phyloP scores from a whole-genome alignment of 2,797 vertebrate species.

The Poeciliopsis paucimaculata region DNA sequence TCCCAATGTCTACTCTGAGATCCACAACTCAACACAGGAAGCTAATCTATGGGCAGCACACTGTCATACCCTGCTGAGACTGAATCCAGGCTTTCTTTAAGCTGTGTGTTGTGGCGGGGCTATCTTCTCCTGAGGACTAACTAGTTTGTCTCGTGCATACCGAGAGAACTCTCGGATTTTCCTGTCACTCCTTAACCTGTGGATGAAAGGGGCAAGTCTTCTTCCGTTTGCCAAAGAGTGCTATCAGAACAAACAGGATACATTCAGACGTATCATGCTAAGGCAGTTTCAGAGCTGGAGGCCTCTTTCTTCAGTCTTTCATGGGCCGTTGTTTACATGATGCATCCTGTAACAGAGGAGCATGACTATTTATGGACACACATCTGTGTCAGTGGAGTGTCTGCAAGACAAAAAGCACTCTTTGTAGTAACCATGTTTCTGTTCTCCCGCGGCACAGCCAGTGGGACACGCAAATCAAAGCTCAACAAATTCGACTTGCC shows the following conservation, averaged over 20 bases:
- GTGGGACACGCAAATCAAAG: constrained; percentile 33
- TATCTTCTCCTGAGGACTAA: constrained; percentile 60
- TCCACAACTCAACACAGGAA: constrained; percentile 42
- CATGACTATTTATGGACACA: constrained; percentile 48
- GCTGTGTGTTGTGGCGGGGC: constrained; percentile 43
- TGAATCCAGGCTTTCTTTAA: constrained; percentile 5
- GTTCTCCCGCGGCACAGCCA: constrained; percentile 39
- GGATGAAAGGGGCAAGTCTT: constrained; percentile 52
- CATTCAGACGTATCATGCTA: constrained; percentile 71
- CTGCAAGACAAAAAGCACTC: constrained; percentile 27
- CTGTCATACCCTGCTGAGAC: constrained; percentile 31
- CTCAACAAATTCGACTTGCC: constrained; percentile 22
- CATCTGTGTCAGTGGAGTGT: constrained; percentile 31
- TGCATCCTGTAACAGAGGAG: constrained; percentile 24
- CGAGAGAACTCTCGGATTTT: constrained; percentile 59
- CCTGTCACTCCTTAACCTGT: constrained; percentile 81
- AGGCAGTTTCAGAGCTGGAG: constrained; percentile 55
- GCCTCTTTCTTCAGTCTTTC: constrained; percentile 25
- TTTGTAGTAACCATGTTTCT: constrained; percentile 21
- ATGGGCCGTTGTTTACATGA: constrained; percentile 32
- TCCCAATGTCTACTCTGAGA: constrained; percentile 32
- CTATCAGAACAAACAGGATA: constrained; percentile 40
- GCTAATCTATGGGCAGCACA: constrained; percentile 30
- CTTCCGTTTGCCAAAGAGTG: constrained; percentile 21
- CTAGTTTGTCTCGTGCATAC: constrained; percentile 48